Base-by-base conservation (phyloP, 2,113 vertebrate genomes). In the Leiothrix lutea region DNA sequence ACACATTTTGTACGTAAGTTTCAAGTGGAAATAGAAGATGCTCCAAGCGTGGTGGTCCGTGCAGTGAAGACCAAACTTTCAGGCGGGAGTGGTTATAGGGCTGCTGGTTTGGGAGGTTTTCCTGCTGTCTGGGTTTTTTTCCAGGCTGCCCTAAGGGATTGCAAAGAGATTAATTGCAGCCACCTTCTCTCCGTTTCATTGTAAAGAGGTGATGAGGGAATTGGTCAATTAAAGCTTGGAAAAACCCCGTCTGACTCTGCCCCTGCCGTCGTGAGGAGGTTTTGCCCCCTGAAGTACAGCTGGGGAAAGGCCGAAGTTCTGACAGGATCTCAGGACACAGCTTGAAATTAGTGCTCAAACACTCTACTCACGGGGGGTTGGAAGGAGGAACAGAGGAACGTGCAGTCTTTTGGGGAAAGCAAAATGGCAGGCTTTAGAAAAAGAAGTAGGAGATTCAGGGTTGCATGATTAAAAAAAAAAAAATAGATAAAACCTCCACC, bases 281-380 rank as follows among this genome's bases (percentile, higher is more conserved):
- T 64, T 42, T n/a, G 11, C 5, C 5, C 33, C 0, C 8, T 11
- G 38, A 50, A 61, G 14, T 3, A 4, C 4, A 15, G 65, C 44
- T 3, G 5, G 35, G 6, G 22, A 14, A 57, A 61, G 54, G 51
- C 33, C 67, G 45, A 26, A 23, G 29, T 22, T 75, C 53, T 73
- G 53, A 5, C 17, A 2, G 14, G 8, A 0, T 9, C 16, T 25
- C 67, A 31, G 66, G 54, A 28, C 26, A 4, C 35, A 35, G 44
- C 9, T 13, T 22, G 36, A 33, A 47, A 7, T 42, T 36, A 12
- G 15, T 77, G 31, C 11, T 90, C 54, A 29, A 79, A 54, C 20
- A 6, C 38, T n/a, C 13, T 4, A 0, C 38, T 47, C 29, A 3
- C 0, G 1, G 23, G 33, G 29, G 26, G 3, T 18, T 69, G 26